Percentiles rank a stretch among this genome's conserved stretches.
Evolutionary conservation across 2,113 vertebrate species (phyloP).

Genomic region (Corapipo altera): DNA sequence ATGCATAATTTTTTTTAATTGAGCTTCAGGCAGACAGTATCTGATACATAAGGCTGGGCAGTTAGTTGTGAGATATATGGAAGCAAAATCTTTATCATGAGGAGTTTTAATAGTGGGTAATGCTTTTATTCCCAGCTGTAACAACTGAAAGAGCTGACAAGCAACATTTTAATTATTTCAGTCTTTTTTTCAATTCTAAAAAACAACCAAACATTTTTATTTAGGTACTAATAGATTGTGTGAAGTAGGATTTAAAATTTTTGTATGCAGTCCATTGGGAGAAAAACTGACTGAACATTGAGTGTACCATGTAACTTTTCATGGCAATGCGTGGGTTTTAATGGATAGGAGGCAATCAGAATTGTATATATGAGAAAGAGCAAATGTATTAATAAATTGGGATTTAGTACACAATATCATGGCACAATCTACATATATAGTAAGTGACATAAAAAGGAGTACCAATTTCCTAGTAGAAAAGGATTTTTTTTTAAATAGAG

Average conservation of each 20-base stretch:
- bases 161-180: background rate
- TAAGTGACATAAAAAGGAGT: background rate
- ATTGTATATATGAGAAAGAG: background rate
- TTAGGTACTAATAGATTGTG: background rate
- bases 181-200: background rate
- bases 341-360: background rate
- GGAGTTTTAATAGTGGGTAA: background rate
- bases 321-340: background rate
- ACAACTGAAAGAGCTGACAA: background rate
- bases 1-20: background rate
- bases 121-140: background rate
- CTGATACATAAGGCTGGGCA: background rate
- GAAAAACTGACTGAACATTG: background rate
- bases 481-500: background rate
- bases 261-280: background rate
- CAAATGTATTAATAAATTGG: background rate
- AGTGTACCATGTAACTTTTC: background rate
- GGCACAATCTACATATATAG: background rate
- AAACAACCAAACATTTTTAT: background rate
- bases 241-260: background rate
- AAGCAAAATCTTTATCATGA: background rate
- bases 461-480: background rate
- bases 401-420: background rate
- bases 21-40: background rate
- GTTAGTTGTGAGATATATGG: background rate